Evolutionary conservation across 2,113 vertebrate genomes (phyloP).

Genomic region (Suncus etruscus): DNA sequence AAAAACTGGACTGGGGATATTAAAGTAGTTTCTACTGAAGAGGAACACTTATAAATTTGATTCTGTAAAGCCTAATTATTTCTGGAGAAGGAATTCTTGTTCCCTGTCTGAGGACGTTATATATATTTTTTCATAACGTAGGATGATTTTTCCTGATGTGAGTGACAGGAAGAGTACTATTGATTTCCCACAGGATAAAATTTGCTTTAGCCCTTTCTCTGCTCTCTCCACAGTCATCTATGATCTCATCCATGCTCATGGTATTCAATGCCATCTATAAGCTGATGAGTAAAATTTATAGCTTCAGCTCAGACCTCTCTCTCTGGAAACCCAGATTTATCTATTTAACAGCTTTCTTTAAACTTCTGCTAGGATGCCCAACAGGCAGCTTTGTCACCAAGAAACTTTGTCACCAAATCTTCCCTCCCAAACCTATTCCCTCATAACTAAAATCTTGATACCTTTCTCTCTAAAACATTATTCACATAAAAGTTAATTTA

Average conservation of each 20-base stretch:
- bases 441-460: background rate
- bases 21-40: background rate
- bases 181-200: background rate
- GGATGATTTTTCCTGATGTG: background rate
- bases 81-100: background rate
- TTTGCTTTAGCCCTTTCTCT: background rate
- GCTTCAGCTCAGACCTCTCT: conserved; percentile 1
- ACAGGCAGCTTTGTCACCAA: background rate
- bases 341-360: background rate
- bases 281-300: background rate
- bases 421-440: background rate
- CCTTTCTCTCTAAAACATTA: background rate
- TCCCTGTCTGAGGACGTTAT: background rate
- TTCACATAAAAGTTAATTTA: no score
- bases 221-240: background rate
- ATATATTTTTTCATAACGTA: background rate
- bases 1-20: background rate
- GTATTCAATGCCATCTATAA: background rate
- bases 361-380: background rate
- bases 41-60: background rate
- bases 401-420: background rate
- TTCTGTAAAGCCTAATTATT: background rate
- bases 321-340: background rate
- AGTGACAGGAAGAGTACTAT: background rate
- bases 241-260: background rate